Evolutionary conservation across 2,888 invertebrate genomes (phyloP).

Genomic region (Ferdinandea cuprea): DNA sequence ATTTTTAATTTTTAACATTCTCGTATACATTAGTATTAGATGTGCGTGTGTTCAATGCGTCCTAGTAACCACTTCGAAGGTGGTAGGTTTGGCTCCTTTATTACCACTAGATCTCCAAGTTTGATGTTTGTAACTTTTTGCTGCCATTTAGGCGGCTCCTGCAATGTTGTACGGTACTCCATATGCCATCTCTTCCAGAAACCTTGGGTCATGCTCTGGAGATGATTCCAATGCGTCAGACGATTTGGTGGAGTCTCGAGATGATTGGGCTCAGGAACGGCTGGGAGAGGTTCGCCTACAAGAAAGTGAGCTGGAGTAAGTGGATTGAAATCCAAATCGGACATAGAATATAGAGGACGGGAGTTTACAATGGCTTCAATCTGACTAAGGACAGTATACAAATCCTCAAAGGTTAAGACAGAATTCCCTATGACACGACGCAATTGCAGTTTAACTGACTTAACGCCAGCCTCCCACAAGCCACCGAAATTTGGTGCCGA

Average conservation of each 20-base stretch:
- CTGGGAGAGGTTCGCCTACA: constrained; percentile 46
- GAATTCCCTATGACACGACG: constrained; percentile 34
- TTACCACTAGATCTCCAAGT: no score
- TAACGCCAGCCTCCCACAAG: no score
- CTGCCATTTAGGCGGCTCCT: constrained; percentile 64
- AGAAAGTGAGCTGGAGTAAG: constrained; percentile 58
- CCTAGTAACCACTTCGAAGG: no score
- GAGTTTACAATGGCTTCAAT: constrained; percentile 66
- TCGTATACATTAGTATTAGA: no score
- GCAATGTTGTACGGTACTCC: constrained; percentile 52
- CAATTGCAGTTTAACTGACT: constrained; percentile 44
- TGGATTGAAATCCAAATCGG: constrained; percentile 50
- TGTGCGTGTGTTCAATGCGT: no score
- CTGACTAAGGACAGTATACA: constrained; percentile 53
- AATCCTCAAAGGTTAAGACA: constrained; percentile 44
- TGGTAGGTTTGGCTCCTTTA: no score
- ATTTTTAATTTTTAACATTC: no score
- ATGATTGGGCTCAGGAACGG: constrained; percentile 42
- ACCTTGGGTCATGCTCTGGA: constrained; percentile 57
- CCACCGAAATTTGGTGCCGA: no score
- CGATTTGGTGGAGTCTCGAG: constrained; percentile 32
- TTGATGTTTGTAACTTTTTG: no score
- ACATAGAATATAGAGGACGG: constrained; percentile 32
- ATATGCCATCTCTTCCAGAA: no score
- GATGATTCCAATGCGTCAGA: constrained; percentile 39